phyloP scores from a whole-genome alignment of 2,113 vertebrate species.

The Glareola pratincola region DNA sequence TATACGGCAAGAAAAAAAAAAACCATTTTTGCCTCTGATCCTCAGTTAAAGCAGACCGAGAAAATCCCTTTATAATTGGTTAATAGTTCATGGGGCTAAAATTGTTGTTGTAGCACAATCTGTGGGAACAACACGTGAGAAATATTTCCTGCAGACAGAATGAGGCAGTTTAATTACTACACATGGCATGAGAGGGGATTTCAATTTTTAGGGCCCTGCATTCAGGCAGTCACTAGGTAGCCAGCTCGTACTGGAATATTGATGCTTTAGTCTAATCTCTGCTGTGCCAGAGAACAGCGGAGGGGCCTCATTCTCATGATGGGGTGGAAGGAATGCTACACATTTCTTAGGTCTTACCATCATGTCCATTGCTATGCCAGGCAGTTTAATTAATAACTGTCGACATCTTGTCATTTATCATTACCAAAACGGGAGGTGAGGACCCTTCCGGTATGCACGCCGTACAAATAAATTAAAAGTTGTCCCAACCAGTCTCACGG shows the following conservation, averaged over 20 bases:
- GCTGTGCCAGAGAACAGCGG: constrained; percentile 71
- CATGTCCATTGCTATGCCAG: not conserved
- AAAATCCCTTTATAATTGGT: constrained; percentile 66
- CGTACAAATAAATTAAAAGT: constrained; percentile 49
- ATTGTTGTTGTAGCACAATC: constrained; percentile 43
- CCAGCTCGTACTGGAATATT: constrained; percentile 8
- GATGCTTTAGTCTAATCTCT: constrained; percentile 36
- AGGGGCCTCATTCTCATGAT: constrained; percentile 77
- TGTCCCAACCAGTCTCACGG: not conserved
- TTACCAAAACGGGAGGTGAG: constrained; percentile 45
- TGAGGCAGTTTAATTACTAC: constrained; percentile 85
- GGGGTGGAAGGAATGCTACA: constrained; percentile 58
- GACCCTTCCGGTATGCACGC: not conserved
- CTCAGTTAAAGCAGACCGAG: constrained; percentile 53
- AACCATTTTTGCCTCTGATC: constrained; percentile 31
- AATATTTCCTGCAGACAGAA: constrained; percentile 74
- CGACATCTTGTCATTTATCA: constrained; percentile 74
- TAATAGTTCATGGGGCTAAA: constrained; percentile 26
- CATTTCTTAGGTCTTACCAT: constrained; percentile 53
- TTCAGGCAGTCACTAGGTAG: constrained; percentile 69
- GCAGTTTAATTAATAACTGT: constrained; percentile 77
- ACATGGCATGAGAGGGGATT: constrained; percentile 67
- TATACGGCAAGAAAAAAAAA: not conserved
- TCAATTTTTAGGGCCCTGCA: constrained; percentile 73
- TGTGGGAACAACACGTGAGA: constrained; percentile 69